Base-by-base conservation (phyloP, 2,113 vertebrate genomes). In the Gallinago jamesoni region DNA sequence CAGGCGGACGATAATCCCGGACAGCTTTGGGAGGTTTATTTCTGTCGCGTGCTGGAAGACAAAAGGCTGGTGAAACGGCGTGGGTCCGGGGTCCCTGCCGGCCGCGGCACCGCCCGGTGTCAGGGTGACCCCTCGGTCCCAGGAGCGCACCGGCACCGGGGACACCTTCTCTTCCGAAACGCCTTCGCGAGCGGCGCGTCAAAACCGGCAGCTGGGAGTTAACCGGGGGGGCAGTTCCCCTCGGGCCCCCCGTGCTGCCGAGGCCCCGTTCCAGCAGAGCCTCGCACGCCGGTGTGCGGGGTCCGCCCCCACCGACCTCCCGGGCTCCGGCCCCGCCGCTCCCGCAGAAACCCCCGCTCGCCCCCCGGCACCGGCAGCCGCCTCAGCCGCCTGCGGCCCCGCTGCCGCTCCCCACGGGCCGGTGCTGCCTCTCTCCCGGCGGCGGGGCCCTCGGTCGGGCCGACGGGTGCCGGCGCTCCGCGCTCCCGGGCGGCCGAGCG, bases 51-150 rank as follows among this genome's bases (percentile, higher is more conserved):
- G 27, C 27, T 33, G 75, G 41, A 37, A 55, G 7, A 14, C 39
- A 22, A 28, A 16, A 28, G 35, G 20, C 43, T 39, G 4, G 31
- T 14, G 31, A 13, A 33, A 6, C 4, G 35, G 9, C 12, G 8
- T 2, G 67, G 10, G 33, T 12, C 21, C 3, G 88, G 30, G 8
- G 24, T 3, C 35, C 50, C 23, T 9, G 27, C 39, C 19, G 7
- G 59, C 43, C 6, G 25, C 0, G 53, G n/a, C 83, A 23, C 16
- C 2, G 15, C 19, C 59, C 0, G 55, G 8, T 2, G 8, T 33
- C 3, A 2, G 45, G 12, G 23, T 16, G 69, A 3, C 12, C 47
- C 31, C 28, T 14, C 21, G 17, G 11, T 23, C 21, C 30, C 25
- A 6, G 18, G 27, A 13, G 37, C 60, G 37, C 60, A 6, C 11